Percentiles rank a stretch among this genome's conserved stretches.
phyloP scores from a whole-genome alignment of 2,113 vertebrate genomes.

The Malaclemys terrapin region DNA sequence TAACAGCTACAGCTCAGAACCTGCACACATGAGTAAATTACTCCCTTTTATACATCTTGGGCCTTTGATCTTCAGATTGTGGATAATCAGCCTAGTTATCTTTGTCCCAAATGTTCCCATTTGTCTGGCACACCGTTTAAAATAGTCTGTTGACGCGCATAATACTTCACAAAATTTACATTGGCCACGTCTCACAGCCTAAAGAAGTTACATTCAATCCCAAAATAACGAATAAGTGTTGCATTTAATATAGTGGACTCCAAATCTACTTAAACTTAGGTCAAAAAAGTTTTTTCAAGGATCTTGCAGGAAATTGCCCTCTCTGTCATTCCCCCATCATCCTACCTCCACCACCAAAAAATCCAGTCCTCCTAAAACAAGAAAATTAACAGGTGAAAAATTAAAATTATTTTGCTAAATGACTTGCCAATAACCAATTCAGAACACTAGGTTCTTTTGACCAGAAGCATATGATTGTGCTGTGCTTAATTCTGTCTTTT shows the following conservation, averaged over 20 bases:
- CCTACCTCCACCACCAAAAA: background rate
- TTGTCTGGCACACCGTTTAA: background rate
- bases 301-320: background rate
- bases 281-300: background rate
- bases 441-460: background rate
- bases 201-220: background rate
- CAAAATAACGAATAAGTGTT: background rate
- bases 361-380: background rate
- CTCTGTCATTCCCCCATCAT: background rate
- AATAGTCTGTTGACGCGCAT: background rate
- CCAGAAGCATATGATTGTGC: background rate
- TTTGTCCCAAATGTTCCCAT: background rate
- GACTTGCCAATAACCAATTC: background rate
- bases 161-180: background rate
- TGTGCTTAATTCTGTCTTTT: background rate
- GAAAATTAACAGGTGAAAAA: background rate
- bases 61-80: background rate
- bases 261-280: background rate
- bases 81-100: background rate
- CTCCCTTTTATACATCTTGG: background rate
- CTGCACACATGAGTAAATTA: background rate
- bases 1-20: background rate
- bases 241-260: background rate
- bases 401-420: background rate
- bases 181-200: background rate